phyloP scores from a whole-genome alignment of 2,113 vertebrate genomes.

The Plectropomus leopardus region DNA sequence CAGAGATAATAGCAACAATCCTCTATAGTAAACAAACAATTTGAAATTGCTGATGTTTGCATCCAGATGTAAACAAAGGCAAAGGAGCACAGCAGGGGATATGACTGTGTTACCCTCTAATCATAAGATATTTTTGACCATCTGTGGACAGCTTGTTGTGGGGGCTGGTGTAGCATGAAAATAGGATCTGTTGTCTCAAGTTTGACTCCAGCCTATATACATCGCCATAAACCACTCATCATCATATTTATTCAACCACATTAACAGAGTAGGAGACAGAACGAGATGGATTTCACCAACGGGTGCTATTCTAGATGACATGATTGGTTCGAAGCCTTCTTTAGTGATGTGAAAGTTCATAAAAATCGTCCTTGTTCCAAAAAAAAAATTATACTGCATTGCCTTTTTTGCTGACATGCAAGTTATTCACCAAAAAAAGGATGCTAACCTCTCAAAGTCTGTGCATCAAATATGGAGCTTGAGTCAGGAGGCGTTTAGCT shows the following conservation, averaged over 20 bases:
- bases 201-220: not conserved
- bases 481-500: not conserved
- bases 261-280: not conserved
- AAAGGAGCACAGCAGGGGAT: not conserved
- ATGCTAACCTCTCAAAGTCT: too few relatives aligned
- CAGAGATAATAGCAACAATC: not conserved
- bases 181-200: not conserved
- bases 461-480: too few relatives aligned
- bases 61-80: slow-evolving; percentile 22
- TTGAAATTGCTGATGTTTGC: slow-evolving; percentile 11
- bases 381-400: too few relatives aligned
- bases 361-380: too few relatives aligned
- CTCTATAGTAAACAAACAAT: slow-evolving; percentile 1
- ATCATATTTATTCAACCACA: not conserved
- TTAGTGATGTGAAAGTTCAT: too few relatives aligned
- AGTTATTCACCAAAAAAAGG: too few relatives aligned
- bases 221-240: not conserved
- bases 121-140: slow-evolving; percentile 10
- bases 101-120: slow-evolving; percentile 14
- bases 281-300: not conserved
- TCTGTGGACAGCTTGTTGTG: slow-evolving; percentile 6
- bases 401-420: too few relatives aligned
- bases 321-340: too few relatives aligned
- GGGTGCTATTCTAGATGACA: too few relatives aligned
- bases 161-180: slow-evolving; percentile 10